These are phyloP conservation scores for Ciconia stormi DNA, from an alignment of 2,113 vertebrate genomes.

Conservation along the genomic window DNA sequence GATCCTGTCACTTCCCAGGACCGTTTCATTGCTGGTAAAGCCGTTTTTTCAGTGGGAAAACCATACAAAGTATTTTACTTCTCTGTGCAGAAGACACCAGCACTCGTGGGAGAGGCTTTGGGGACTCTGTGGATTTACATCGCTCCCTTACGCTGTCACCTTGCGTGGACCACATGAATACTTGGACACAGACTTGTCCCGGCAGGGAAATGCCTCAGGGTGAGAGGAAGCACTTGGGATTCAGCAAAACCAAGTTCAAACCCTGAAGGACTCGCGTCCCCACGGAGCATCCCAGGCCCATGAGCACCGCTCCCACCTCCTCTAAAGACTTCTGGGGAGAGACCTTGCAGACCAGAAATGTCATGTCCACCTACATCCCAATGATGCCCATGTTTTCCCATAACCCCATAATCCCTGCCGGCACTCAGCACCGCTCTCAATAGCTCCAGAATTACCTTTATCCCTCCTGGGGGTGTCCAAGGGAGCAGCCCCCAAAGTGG, in stretches of 20 bases:
- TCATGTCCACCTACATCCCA: not conserved
- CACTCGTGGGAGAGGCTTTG: accelerated
- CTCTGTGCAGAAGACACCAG: not conserved
- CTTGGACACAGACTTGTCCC: not conserved
- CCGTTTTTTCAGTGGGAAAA: not conserved
- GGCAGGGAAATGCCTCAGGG: not conserved
- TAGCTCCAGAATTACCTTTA: not conserved
- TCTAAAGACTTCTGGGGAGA: not conserved
- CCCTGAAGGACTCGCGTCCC: not conserved
- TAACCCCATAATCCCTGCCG: not conserved
- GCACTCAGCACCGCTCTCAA: not conserved
- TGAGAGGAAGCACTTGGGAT: not conserved
- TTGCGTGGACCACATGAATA: accelerated
- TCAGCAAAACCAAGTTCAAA: not conserved
- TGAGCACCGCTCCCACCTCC: accelerated
- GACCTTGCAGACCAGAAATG: not conserved
- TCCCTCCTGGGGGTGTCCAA: not conserved
- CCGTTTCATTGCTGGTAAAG: not conserved
- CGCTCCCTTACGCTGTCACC: accelerated
- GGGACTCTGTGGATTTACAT: not conserved
- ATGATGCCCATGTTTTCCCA: not conserved
- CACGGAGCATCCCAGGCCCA: not conserved
- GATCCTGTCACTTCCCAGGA: not conserved
- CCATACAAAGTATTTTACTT: no score
- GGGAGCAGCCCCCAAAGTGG: not conserved